Evolutionary conservation across 2,113 vertebrate genomes (phyloP).

Genomic region (Phoenicopterus ruber): DNA sequence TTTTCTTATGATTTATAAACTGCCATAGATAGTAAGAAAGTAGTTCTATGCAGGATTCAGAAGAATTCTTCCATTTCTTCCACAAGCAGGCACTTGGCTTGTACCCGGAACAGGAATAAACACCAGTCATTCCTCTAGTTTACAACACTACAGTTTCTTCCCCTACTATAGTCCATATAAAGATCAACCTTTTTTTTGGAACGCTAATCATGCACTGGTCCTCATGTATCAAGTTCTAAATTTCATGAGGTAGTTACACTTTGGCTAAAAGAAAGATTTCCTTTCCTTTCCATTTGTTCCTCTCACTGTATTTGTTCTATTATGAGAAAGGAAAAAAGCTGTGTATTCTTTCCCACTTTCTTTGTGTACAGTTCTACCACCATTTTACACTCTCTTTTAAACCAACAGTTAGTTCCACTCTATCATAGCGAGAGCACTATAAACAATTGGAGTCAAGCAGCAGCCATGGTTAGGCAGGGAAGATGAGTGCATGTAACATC

Average conservation of each 20-base stretch:
- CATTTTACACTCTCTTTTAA: background rate
- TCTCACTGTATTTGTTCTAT: background rate
- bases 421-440: background rate
- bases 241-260: background rate
- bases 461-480: background rate
- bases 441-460: background rate
- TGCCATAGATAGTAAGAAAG: background rate
- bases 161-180: background rate
- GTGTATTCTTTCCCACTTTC: background rate
- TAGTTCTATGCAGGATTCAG: background rate
- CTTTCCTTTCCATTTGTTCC: background rate
- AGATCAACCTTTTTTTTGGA: background rate
- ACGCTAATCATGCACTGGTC: background rate
- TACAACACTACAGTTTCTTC: background rate
- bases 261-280: background rate
- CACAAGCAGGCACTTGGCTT: background rate
- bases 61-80: background rate
- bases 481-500: background rate
- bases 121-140: background rate
- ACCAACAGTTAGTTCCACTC: background rate
- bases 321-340: background rate
- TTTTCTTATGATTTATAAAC: background rate
- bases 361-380: background rate
- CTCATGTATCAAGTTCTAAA: background rate
- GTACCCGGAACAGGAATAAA: background rate